phyloP scores from a whole-genome alignment of 1,140 invertebrate species.

The Melipona quadrifasciata region DNA sequence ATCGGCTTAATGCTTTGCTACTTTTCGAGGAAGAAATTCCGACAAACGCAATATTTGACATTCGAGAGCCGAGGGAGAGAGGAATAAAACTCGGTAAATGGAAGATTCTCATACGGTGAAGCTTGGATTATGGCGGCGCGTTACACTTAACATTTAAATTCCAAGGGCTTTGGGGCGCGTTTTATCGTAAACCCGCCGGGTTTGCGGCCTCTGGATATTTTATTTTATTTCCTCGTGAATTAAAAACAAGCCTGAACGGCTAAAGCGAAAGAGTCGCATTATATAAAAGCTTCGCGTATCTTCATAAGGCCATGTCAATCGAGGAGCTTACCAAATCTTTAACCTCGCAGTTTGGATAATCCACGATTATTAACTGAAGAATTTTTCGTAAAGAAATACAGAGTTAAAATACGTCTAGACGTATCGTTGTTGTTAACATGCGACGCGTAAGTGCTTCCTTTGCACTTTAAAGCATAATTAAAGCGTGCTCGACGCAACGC shows the following conservation, averaged over 20 bases:
- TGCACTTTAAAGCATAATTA: constrained; percentile 16
- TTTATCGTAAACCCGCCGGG: neutral
- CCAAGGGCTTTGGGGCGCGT: neutral
- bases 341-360: no score
- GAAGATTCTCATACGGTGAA: neutral
- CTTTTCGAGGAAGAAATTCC: neutral
- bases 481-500: neutral
- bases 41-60: neutral
- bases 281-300: neutral
- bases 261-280: neutral
- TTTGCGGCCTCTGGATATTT: neutral
- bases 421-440: neutral
- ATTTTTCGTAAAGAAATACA: no score
- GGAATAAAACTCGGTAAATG: constrained; percentile 1
- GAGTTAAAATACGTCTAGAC: neutral
- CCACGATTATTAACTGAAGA: no score
- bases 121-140: neutral
- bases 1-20: no score
- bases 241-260: neutral
- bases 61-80: neutral
- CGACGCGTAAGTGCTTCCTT: neutral
- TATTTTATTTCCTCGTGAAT: neutral
- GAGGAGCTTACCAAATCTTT: neutral
- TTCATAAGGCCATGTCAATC: neutral
- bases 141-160: constrained; percentile 8